Conservation (phyloP, 1,140 invertebrate species). For the Akabosia matsudoensis region DNA sequence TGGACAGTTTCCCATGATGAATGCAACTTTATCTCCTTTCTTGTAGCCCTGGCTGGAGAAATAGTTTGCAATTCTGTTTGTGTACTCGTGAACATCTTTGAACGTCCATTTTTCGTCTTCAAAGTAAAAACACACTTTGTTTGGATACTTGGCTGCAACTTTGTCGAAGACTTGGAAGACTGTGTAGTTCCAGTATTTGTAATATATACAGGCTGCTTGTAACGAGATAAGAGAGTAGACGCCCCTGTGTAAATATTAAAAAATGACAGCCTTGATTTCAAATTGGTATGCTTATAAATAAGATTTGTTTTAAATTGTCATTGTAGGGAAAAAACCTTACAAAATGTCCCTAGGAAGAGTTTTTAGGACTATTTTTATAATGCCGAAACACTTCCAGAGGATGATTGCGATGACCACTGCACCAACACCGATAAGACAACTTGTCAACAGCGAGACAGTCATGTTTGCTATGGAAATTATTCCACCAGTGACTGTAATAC, state of each 20-base stretch:
- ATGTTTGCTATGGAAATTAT: no score
- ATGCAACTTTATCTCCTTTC: slow-evolving; percentile 57
- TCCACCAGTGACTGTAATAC: no score
- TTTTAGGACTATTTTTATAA: neutral
- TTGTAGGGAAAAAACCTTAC: neutral
- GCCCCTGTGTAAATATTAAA: neutral
- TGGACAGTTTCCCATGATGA: slow-evolving; percentile 59
- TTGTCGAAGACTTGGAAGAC: slow-evolving; percentile 62
- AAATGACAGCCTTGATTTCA: neutral
- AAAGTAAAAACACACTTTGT: slow-evolving; percentile 64
- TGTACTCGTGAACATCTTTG: slow-evolving; percentile 52
- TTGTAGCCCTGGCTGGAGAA: slow-evolving; percentile 51
- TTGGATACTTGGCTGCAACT: slow-evolving; percentile 54
- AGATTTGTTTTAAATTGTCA: neutral
- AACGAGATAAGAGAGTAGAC: neutral
- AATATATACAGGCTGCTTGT: neutral
- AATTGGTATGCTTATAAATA: neutral
- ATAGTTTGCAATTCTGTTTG: slow-evolving; percentile 55
- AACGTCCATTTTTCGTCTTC: slow-evolving; percentile 71
- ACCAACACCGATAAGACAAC: neutral
- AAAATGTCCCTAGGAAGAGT: neutral
- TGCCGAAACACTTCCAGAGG: neutral
- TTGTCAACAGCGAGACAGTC: neutral
- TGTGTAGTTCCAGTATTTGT: slow-evolving; percentile 51
- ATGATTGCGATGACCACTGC: neutral